Percentiles rank a stretch among this genome's conserved stretches.
Evolutionary conservation across 2,888 invertebrate species (phyloP).

Genomic region (Silvanus unidentatus): DNA sequence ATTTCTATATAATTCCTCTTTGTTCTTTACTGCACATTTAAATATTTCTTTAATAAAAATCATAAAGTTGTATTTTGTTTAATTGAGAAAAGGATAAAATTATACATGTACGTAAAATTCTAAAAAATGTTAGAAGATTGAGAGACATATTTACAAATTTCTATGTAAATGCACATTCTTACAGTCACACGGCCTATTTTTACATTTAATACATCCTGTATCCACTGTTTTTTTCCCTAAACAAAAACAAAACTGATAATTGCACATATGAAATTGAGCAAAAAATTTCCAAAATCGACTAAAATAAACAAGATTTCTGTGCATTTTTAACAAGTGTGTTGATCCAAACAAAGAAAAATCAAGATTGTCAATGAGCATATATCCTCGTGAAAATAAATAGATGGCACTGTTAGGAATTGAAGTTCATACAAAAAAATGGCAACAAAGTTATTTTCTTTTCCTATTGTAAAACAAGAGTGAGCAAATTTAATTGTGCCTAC

Average conservation of each 20-base stretch:
- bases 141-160: conserved; percentile 28
- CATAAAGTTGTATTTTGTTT: background rate
- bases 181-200: conserved; percentile 46
- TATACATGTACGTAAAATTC: background rate
- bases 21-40: conserved; percentile 32
- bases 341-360: conserved; percentile 1
- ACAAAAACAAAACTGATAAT: conserved; percentile 20
- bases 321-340: conserved; percentile 33
- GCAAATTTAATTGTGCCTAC: too few relatives aligned
- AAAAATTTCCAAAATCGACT: conserved; percentile 17
- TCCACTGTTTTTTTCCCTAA: conserved; percentile 9
- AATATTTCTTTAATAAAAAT: conserved; percentile 10
- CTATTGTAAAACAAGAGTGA: background rate
- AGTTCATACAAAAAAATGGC: too few relatives aligned
- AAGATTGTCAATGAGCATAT: conserved; percentile 26
- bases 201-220: conserved; percentile 18
- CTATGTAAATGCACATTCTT: conserved; percentile 46
- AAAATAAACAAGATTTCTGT: conserved; percentile 16
- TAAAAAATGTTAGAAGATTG: conserved; percentile 5
- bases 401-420: conserved; percentile 19
- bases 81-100: background rate
- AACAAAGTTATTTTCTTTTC: background rate
- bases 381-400: conserved; percentile 7
- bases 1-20: too few relatives aligned
- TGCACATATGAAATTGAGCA: conserved; percentile 30